Base-by-base conservation (phyloP, 2,797 vertebrate genomes). In the Lacerta agilis region DNA sequence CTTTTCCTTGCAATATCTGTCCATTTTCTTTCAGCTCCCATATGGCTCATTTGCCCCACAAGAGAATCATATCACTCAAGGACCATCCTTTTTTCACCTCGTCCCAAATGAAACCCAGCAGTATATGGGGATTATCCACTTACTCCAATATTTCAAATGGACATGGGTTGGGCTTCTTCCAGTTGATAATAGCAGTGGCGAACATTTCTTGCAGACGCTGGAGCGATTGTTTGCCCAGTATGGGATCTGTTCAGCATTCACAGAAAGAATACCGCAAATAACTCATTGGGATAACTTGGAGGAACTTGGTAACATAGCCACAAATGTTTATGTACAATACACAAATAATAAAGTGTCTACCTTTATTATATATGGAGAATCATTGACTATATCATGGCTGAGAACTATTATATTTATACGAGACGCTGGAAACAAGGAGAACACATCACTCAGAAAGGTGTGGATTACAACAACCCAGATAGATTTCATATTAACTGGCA, bases 401-500 rank as follows among this genome's bases (percentile, higher is more conserved):
- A 25, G 18, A 4, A 80, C 18, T 10, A 33, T 33, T 33, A n/a
- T 72, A 5, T 20, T 72, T 10, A 3, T 20, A 64, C 5, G 20
- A 38, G 33, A 38, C 10, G 2, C 4, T 23, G 43, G 7, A 23
- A 33, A 1, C 3, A 49, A 10, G 18, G 20, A 80, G 4, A 61
- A 8, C 0, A 23, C 7, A 6, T 23, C 55, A 36, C 13, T 20
- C 4, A 73, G 38, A n/a, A 85, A 76, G 8, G 83, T 85, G 6
- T 85, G 83, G 83, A 41, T 85, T 43, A 85, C 41, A 3, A 85
- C 83, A 77, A 25, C 83, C 72, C 83, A 85, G 27, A 77, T 64
- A 64, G 55, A 85, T 77, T 76, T 85, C 23, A 29, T 29, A 38
- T 8, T 76, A 43, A 38, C 27, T 29, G 23, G 27, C 27, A 9